A percentile compares a stretch with the other conserved stretches of the same genome.
Evolutionary conservation across 2,113 vertebrate genomes (phyloP).

Genomic region (Reinhardtius hippoglossoides): DNA sequence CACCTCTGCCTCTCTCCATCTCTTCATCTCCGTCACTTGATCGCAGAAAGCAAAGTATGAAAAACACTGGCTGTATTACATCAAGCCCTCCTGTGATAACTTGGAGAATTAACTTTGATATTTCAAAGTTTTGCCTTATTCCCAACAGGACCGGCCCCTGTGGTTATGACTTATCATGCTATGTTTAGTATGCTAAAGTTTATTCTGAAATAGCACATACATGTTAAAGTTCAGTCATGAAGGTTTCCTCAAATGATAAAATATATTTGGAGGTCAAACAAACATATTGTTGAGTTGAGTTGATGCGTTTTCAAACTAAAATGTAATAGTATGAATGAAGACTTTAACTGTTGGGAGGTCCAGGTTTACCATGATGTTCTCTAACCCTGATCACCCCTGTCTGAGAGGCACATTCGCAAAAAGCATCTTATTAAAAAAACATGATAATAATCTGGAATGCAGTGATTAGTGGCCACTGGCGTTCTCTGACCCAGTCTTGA

Average conservation of each 20-base stretch:
- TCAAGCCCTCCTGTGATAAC: slow-evolving; percentile 7
- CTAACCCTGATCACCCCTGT: slow-evolving; percentile 5
- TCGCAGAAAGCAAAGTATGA: slow-evolving; percentile 21
- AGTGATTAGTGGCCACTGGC: slow-evolving; percentile 56
- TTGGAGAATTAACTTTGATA: background rate
- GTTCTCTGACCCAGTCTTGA: slow-evolving; percentile 38
- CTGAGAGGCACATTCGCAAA: slow-evolving; percentile 14
- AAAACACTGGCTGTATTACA: slow-evolving; percentile 36
- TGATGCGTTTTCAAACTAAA: too few relatives aligned
- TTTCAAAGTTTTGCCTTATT: slow-evolving; percentile 27
- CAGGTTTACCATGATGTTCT: slow-evolving; percentile 7
- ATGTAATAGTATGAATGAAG: too few relatives aligned
- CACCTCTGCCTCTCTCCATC: slow-evolving; percentile 30
- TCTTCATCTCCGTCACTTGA: slow-evolving; percentile 38
- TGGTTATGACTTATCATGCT: background rate
- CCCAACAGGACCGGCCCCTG: slow-evolving; percentile 13
- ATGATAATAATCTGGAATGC: slow-evolving; percentile 69
- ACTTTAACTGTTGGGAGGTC: slow-evolving; percentile 1
- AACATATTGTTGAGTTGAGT: too few relatives aligned
- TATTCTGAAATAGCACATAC: slow-evolving; percentile 36
- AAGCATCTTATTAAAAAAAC: slow-evolving; percentile 49
- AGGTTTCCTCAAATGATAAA: slow-evolving; percentile 19
- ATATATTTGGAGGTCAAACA: too few relatives aligned
- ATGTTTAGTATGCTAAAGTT: slow-evolving; percentile 23
- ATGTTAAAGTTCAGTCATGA: slow-evolving; percentile 38